Conservation (phyloP, 2,113 vertebrate species). For the Bufo bufo region DNA sequence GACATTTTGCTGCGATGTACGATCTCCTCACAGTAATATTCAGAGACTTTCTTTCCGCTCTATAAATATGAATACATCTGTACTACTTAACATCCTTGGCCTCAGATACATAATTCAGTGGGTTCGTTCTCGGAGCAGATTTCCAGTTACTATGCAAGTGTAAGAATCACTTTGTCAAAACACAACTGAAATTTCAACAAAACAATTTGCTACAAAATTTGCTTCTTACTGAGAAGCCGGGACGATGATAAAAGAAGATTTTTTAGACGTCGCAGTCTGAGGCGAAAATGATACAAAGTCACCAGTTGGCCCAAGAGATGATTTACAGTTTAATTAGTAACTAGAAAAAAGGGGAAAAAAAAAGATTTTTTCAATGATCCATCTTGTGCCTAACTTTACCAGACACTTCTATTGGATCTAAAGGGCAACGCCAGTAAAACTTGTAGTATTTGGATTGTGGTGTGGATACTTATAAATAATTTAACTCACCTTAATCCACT, state of each 20-base stretch:
- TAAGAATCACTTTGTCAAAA: slow-evolving; percentile 24
- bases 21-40: not conserved
- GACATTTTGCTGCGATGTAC: not conserved
- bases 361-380: not conserved
- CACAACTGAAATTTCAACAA: not conserved
- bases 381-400: not conserved
- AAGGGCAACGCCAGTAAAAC: not conserved
- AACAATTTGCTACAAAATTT: not conserved
- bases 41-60: not conserved
- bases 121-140: not conserved
- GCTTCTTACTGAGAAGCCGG: not conserved
- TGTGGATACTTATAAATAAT: too few species aligned
- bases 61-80: slow-evolving; percentile 23
- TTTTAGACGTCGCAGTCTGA: not conserved
- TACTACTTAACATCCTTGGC: slow-evolving; percentile 22
- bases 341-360: not conserved
- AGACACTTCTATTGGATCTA: not conserved
- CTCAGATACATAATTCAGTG: slow-evolving; percentile 12
- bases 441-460: too few species aligned
- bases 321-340: not conserved
- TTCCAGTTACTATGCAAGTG: not conserved
- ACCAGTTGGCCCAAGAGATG: not conserved
- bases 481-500: too few species aligned
- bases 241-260: not conserved
- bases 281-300: not conserved